A percentile compares a stretch with the other conserved stretches of the same genome.
Conservation (phyloP, 2,888 invertebrate species). For the Vandiemenella viatica region DNA sequence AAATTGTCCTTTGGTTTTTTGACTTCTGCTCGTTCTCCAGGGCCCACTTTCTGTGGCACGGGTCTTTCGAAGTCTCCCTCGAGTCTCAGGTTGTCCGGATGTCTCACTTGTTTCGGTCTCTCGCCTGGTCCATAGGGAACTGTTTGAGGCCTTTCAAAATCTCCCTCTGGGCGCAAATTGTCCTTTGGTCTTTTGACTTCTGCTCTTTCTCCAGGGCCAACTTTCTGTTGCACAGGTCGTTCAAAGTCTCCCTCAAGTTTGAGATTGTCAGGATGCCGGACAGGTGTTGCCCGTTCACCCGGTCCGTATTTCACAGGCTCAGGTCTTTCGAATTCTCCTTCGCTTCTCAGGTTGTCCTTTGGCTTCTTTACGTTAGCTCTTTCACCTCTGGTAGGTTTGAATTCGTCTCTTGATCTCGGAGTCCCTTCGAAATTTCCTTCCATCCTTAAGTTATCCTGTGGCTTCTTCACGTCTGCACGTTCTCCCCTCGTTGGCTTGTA, state of each 20-base stretch:
- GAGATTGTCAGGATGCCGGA: conserved; percentile 27
- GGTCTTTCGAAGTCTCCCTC: too few species aligned
- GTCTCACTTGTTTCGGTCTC: too few species aligned
- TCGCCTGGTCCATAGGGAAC: too few species aligned
- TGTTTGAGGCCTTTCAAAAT: conserved; percentile 25
- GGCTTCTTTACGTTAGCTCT: conserved; percentile 23
- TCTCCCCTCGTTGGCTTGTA: conserved; percentile 12
- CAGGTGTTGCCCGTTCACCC: conserved; percentile 19
- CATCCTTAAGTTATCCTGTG: conserved; percentile 29
- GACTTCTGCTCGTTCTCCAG: too few species aligned
- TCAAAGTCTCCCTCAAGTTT: conserved; percentile 38
- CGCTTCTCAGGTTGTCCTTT: conserved; percentile 39
- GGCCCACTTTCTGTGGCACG: too few species aligned
- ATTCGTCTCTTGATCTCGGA: too few species aligned
- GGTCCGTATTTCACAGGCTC: conserved; percentile 18
- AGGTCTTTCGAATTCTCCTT: conserved; percentile 32
- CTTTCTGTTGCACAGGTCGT: conserved; percentile 21
- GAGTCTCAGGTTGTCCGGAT: too few species aligned
- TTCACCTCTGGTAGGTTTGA: conserved; percentile 29
- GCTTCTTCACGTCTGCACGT: conserved; percentile 8
- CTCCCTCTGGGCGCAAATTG: conserved; percentile 29
- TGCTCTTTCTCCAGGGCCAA: conserved; percentile 26
- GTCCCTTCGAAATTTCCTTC: conserved; percentile 43
- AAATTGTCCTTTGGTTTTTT: too few species aligned
- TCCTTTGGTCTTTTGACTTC: conserved; percentile 41